Percentiles rank a stretch among this genome's conserved stretches.
These are phyloP conservation scores for Aurelia sp. DNA, from an alignment of 30 jellyfish, hydroid and myxozoan species.

Conservation along the genomic window DNA sequence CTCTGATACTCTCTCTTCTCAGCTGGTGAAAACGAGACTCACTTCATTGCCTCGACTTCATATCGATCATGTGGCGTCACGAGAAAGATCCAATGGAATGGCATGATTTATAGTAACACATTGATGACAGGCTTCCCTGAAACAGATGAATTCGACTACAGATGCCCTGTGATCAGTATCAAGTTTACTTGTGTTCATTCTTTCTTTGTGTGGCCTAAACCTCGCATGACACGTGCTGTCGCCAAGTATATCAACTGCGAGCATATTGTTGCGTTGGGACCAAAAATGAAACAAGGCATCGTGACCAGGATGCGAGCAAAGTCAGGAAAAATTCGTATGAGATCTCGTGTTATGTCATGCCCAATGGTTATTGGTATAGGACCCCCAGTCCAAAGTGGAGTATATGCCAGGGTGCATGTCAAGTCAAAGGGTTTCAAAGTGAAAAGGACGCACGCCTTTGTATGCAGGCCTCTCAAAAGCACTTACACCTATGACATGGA, in stretches of 20 bases:
- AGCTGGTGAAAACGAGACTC: conserved; percentile 73
- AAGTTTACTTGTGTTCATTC: conserved; percentile 61
- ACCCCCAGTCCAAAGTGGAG: conserved; percentile 55
- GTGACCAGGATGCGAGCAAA: conserved; percentile 38
- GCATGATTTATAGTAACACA: conserved; percentile 60
- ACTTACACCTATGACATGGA: conserved; percentile 42
- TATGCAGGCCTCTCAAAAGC: conserved; percentile 63
- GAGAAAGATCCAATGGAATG: conserved; percentile 50
- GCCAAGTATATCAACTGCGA: conserved; percentile 63
- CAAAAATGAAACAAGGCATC: conserved; percentile 56
- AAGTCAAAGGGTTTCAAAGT: conserved; percentile 45
- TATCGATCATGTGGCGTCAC: conserved; percentile 60
- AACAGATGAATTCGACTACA: conserved; percentile 27
- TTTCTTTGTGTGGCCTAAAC: conserved; percentile 41
- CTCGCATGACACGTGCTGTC: conserved; percentile 52
- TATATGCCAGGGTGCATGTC: conserved; percentile 49
- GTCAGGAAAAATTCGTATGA: conserved; percentile 46
- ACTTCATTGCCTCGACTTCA: conserved; percentile 61
- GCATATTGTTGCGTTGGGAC: conserved; percentile 73
- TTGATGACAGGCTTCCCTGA: conserved; percentile 62
- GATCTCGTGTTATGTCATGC: conserved; percentile 65
- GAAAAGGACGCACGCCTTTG: conserved; percentile 41
- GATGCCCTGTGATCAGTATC: conserved; percentile 81
- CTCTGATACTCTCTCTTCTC: not conserved
- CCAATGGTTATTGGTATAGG: conserved; percentile 85